phyloP scores from a whole-genome alignment of 2,113 vertebrate species.

The Hippocampus barbouri region DNA sequence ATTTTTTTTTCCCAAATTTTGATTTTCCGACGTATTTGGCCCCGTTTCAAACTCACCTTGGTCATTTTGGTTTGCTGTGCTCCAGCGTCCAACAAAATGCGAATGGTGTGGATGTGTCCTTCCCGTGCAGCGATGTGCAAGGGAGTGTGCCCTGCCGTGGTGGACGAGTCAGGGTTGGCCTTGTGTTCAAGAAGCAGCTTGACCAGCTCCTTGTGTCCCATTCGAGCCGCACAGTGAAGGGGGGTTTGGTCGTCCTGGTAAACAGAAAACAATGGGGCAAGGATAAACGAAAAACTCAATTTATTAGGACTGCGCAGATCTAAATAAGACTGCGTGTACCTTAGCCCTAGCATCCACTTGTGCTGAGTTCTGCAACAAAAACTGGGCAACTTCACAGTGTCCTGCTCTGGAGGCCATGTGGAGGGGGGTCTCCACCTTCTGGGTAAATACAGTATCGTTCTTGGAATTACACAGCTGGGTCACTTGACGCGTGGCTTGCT shows the following conservation, averaged over 20 bases:
- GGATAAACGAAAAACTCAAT: background rate
- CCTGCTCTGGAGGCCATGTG: slow-evolving; percentile 96
- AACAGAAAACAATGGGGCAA: background rate
- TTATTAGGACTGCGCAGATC: background rate
- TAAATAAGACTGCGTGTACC: slow-evolving; percentile 57
- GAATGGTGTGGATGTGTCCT: slow-evolving; percentile 82
- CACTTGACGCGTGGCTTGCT: background rate
- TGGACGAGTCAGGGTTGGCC: slow-evolving; percentile 84
- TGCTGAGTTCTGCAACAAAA: slow-evolving; percentile 92
- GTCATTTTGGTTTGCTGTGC: slow-evolving; percentile 93
- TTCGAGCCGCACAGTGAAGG: slow-evolving; percentile 92
- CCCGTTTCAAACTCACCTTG: slow-evolving; percentile 73
- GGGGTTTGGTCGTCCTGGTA: slow-evolving; percentile 93
- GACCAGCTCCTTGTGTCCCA: slow-evolving; percentile 88
- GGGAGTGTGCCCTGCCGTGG: slow-evolving; percentile 88
- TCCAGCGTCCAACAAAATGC: slow-evolving; percentile 83
- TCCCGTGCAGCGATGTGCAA: slow-evolving; percentile 88
- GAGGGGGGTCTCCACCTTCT: slow-evolving; percentile 97
- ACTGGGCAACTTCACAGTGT: slow-evolving; percentile 91
- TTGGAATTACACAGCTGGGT: background rate
- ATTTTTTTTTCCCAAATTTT: no score
- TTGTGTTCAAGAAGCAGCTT: slow-evolving; percentile 84
- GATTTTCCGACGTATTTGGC: no score
- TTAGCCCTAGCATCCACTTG: slow-evolving; percentile 95
- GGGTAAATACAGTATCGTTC: background rate